Base-by-base conservation (phyloP, 2,888 invertebrate species). In the Monopis laevigella region DNA sequence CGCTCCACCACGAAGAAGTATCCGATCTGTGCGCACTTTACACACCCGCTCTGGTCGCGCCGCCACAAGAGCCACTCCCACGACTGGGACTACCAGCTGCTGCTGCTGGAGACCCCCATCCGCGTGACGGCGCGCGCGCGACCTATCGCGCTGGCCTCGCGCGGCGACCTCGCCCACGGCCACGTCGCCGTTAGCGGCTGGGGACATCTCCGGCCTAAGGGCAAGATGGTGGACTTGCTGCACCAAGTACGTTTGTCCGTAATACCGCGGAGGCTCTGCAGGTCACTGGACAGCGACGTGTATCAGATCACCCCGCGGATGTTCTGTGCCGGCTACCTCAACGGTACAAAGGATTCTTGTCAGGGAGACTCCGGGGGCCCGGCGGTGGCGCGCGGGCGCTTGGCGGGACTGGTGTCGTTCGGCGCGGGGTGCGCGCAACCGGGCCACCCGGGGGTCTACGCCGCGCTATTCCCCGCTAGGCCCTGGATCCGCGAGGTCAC, bases 281-380 rank as follows among this genome's bases (percentile, higher is more conserved):
- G 36, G 16, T 16, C 45, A 0, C 44, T 69, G 2, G 61, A 66
- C 0, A 54, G 62, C 16, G 46, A 36, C 1, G 63, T 55, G 46
- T 75, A 73, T 48, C 45, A 50, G 2, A 56, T 77, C 26, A 72
- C 72, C 0, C 48, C 59, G 0, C 59, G 75, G 28, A 78, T 80
- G 78, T 75, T 77, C 52, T 80, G 78, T 40, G 75, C 70, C 0
- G 78, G 78, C 0, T 54, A 48, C 12, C 3, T 51, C 2, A 56
- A 60, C 1, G 78, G 78, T 1, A 56, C 57, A 1, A 72, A 64
- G 45, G 78, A 77, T 42, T 65, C 78, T 27, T 80, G 78, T 49
- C 53, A 77, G 81, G 84, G 84, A 45, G 85, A 85, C 53, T 83
- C 83, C 6, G 85, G 85, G 1, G 84, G 85, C 1, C 84, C 85